phyloP scores from a whole-genome alignment of 2,888 invertebrate species.

The Folsomia candida region DNA sequence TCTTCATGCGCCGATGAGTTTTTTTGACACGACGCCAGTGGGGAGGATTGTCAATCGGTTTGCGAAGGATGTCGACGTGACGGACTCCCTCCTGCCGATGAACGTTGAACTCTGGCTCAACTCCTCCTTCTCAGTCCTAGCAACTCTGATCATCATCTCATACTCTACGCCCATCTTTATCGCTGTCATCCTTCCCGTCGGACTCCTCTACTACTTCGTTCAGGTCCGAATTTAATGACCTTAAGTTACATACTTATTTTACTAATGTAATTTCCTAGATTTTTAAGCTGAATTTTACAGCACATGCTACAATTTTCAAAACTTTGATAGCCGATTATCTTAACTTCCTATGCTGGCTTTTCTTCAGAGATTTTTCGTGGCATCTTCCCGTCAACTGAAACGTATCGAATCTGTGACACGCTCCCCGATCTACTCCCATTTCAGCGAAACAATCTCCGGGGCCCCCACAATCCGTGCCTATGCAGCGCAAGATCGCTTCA shows the following conservation, averaged over 20 bases:
- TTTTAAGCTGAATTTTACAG: too few relatives aligned
- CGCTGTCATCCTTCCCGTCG: constrained; percentile 75
- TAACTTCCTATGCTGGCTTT: too few relatives aligned
- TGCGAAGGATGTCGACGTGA: constrained; percentile 51
- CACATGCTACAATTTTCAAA: too few relatives aligned
- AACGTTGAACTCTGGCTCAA: constrained; percentile 43
- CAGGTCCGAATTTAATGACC: too few relatives aligned
- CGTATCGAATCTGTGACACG: constrained; percentile 88
- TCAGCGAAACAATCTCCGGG: constrained; percentile 68
- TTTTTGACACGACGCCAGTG: constrained; percentile 77
- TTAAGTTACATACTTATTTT: neutral
- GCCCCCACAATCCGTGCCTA: constrained; percentile 54
- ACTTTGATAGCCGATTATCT: too few relatives aligned
- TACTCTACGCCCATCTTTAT: constrained; percentile 75
- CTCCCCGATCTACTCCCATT: constrained; percentile 96
- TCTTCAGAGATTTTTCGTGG: constrained; percentile 81
- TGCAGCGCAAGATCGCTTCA: constrained; percentile 58
- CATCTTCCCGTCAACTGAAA: constrained; percentile 89
- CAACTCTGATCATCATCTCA: constrained; percentile 79
- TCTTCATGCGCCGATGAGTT: constrained; percentile 67
- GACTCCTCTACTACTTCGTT: constrained; percentile 64
- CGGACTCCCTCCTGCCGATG: constrained; percentile 35
- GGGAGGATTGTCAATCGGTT: constrained; percentile 73
- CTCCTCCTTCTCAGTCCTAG: constrained; percentile 56
- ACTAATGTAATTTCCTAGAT: too few relatives aligned